These are phyloP conservation scores for Saguinus imperator DNA, from an alignment of 2,113 vertebrate species.

Conservation along the genomic window DNA sequence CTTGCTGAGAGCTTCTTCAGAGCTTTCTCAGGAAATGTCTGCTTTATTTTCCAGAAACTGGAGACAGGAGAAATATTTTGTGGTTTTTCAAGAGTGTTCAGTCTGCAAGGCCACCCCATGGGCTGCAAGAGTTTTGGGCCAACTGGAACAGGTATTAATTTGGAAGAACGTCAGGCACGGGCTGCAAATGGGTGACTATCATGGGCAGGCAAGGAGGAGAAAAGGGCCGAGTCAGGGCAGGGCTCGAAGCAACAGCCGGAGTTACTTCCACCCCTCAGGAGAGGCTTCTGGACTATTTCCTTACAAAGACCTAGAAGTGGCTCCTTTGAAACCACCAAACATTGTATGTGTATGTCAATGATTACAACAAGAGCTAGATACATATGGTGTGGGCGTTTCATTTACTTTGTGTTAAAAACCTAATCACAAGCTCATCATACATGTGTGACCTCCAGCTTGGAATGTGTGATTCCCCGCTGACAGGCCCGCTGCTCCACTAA, in stretches of 20 bases:
- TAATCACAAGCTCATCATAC: neutral
- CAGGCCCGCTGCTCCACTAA: accelerated
- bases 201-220: neutral
- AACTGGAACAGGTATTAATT: constrained; percentile 19
- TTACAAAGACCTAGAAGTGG: neutral
- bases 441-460: neutral
- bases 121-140: neutral
- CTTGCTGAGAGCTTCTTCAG: neutral
- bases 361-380: neutral
- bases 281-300: neutral
- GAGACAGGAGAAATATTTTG: neutral
- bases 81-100: neutral
- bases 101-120: neutral
- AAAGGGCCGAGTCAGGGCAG: neutral
- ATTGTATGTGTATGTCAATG: neutral
- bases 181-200: neutral
- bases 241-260: neutral
- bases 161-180: neutral
- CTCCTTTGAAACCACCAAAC: neutral
- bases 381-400: neutral
- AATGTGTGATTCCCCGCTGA: too few relatives aligned
- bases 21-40: neutral
- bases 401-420: neutral
- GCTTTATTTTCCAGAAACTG: neutral
- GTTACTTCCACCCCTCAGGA: neutral